phyloP scores from a whole-genome alignment of 2,888 invertebrate species.

The Latrodectus elegans region DNA sequence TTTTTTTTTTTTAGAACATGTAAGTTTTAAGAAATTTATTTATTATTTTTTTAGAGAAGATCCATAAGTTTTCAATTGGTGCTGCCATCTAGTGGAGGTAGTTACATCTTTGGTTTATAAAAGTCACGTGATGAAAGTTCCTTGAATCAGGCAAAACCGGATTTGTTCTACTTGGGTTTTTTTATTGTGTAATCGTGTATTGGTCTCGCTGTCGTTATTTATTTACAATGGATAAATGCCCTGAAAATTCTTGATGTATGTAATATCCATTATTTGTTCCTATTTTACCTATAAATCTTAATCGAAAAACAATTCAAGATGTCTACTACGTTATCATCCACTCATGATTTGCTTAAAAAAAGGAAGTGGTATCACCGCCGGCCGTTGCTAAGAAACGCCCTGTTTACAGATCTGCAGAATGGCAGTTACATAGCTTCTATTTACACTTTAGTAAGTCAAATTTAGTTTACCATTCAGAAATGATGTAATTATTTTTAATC shows the following conservation, averaged over 20 bases:
- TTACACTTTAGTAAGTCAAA: slow-evolving; percentile 84
- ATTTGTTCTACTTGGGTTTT: neutral
- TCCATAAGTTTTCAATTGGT: neutral
- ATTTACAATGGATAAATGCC: too few species aligned
- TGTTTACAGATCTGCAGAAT: slow-evolving; percentile 88
- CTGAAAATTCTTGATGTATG: too few species aligned
- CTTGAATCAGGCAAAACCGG: neutral
- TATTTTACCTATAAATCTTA: too few species aligned
- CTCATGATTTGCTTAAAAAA: slow-evolving; percentile 51
- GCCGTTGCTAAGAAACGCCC: slow-evolving; percentile 87
- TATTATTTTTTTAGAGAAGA: too few species aligned
- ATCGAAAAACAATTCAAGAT: slow-evolving; percentile 3
- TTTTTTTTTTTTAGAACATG: too few species aligned
- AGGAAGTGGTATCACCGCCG: slow-evolving; percentile 75
- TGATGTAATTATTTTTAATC: too few species aligned
- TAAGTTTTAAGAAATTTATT: too few species aligned
- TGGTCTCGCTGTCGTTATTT: too few species aligned
- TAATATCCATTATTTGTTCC: too few species aligned
- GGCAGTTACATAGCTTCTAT: slow-evolving; percentile 86
- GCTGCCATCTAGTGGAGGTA: neutral
- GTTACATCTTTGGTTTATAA: too few species aligned
- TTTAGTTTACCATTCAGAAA: neutral
- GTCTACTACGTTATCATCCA: slow-evolving; percentile 52
- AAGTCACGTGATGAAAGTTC: neutral
- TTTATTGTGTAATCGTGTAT: too few species aligned